Evolutionary conservation across 1,140 invertebrate species (phyloP).

Genomic region (Orchestia grillus): DNA sequence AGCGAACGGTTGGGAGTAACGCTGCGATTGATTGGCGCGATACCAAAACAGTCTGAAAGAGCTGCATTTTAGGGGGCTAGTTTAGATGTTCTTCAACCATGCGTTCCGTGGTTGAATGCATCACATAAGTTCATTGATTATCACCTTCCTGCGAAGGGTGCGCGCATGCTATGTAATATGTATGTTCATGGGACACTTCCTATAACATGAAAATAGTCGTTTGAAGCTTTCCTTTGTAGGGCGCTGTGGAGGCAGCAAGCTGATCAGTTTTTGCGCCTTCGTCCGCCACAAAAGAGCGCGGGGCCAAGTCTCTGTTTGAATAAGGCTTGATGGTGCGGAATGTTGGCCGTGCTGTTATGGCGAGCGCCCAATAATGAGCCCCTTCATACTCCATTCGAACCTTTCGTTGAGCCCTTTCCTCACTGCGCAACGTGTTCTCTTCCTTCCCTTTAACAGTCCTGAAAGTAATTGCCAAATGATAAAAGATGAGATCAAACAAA

Average conservation of each 20-base stretch:
- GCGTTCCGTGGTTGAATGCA: neutral
- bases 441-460: neutral
- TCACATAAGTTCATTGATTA: neutral
- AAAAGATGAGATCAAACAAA: neutral
- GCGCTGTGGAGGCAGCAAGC: neutral
- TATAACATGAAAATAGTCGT: neutral
- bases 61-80: neutral
- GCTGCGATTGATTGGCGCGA: neutral
- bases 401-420: neutral
- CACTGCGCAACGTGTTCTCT: neutral
- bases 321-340: neutral
- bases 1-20: neutral
- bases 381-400: neutral
- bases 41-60: neutral
- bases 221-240: neutral
- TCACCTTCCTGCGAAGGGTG: neutral
- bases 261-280: neutral
- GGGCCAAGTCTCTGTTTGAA: neutral
- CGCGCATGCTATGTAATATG: neutral
- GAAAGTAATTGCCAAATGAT: neutral
- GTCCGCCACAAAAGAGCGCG: neutral
- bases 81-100: neutral
- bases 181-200: neutral
- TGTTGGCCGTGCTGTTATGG: neutral
- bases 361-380: neutral